Base-by-base conservation (phyloP, 37 sponge, comb jelly and placozoan species). In the Cliona cf. orientalis region DNA sequence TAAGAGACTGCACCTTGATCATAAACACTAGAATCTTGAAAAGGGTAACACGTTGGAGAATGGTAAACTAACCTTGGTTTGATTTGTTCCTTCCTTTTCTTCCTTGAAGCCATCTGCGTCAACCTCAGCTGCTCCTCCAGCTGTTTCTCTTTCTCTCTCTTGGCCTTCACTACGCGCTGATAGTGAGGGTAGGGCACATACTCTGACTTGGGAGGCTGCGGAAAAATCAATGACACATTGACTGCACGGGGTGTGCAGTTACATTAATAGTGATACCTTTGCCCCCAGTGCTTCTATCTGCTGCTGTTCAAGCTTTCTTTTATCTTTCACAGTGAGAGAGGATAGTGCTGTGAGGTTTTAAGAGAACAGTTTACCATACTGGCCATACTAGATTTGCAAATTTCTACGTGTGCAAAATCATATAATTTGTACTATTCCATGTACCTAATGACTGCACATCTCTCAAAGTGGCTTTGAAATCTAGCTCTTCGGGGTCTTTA, bases 131-230 rank as follows among this genome's bases (percentile, higher is more conserved):
- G 73, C 29, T 79, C 75, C 25, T 34, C 56, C 9, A 41, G 56
- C 39, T 37, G 42, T 60, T 26, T 66, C 36, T 87, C 87, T 44
- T 81, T 77, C 40, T 81, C 71, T 46, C 40, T 74, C 71, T 76
- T 55, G 3, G 59, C 65, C 38, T 81, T 88, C 31, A 69, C 34
- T 42, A 81, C 72, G n/a, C 45, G 49, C 72, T 61, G 77, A 44
- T 88, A 88, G 44, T 78, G 66, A 66, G 78, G 89, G 85, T 76
- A 82, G 12, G 83, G 78, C 53, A 81, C 66, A 44, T 55, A 34
- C 22, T 75, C 53, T 1, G 71, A 32, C 71, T 81, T 81, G 9
- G 81, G 59, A 17, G 71, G 61, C 81, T 81, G 58, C 35, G 26
- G n/a, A n/a, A n/a, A n/a, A n/a, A n/a, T n/a, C n/a, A n/a, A 32